Percentiles rank a stretch among this genome's conserved stretches.
Evolutionary conservation across 2,888 invertebrate species (phyloP).

Genomic region (Pachliopta kotzebuea): DNA sequence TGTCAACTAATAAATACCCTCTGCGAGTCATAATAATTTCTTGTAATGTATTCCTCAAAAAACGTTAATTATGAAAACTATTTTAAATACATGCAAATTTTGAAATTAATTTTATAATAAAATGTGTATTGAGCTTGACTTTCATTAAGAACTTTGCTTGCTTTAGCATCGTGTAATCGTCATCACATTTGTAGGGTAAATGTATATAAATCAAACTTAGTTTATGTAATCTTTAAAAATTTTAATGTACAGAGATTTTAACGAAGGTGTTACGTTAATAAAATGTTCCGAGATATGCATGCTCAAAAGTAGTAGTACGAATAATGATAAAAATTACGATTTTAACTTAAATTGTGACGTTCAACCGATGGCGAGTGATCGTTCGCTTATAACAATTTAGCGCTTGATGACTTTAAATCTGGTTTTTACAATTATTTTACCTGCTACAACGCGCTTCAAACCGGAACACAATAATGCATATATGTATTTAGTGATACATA

Average conservation of each 20-base stretch:
- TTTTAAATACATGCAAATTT: background rate
- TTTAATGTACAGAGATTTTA: slow-evolving; percentile 51
- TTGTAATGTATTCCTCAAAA: too few relatives aligned
- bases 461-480: too few relatives aligned
- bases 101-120: background rate
- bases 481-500: slow-evolving; percentile 47
- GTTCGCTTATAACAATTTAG: too few relatives aligned
- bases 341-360: slow-evolving; percentile 37
- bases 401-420: too few relatives aligned
- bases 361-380: too few relatives aligned
- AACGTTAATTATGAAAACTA: too few relatives aligned
- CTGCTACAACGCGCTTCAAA: too few relatives aligned
- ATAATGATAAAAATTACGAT: slow-evolving; percentile 37
- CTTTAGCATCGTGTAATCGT: background rate
- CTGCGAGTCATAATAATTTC: too few relatives aligned
- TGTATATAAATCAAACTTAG: slow-evolving; percentile 25
- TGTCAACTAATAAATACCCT: too few relatives aligned
- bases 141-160: background rate
- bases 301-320: slow-evolving; percentile 50
- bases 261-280: slow-evolving; percentile 37
- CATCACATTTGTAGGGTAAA: slow-evolving; percentile 21
- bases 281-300: slow-evolving; percentile 43
- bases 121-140: background rate
- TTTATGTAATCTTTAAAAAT: slow-evolving; percentile 44
- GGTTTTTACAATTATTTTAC: too few relatives aligned